Conservation (phyloP, 2,888 invertebrate species). For the Scaeva pyrastri region DNA sequence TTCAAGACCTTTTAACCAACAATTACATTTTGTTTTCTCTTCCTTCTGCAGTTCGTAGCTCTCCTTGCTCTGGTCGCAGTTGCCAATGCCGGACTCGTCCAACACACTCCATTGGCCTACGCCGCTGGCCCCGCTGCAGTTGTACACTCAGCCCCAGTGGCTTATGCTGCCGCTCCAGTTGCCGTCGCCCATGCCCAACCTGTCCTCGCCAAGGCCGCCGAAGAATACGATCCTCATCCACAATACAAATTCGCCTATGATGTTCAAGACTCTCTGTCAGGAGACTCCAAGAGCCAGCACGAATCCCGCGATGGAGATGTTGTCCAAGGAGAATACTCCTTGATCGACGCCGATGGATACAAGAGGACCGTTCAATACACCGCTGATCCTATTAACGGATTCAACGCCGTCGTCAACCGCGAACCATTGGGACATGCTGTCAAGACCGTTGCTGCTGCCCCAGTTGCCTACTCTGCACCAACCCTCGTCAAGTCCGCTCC, state of each 20-base stretch:
- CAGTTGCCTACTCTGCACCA: constrained; percentile 65
- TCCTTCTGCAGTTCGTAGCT: constrained; percentile 79
- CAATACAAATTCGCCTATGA: constrained; percentile 83
- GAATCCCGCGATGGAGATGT: constrained; percentile 85
- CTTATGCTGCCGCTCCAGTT: constrained; percentile 75
- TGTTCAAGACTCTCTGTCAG: constrained; percentile 84
- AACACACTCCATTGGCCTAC: constrained; percentile 54
- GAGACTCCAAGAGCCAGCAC: constrained; percentile 84
- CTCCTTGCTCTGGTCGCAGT: constrained; percentile 81
- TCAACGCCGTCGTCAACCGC: constrained; percentile 85
- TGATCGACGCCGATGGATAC: constrained; percentile 85
- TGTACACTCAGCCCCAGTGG: constrained; percentile 77
- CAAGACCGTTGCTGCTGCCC: constrained; percentile 71
- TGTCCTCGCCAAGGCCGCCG: constrained; percentile 78
- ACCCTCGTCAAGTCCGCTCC: constrained; percentile 35
- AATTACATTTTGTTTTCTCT: constrained; percentile 30
- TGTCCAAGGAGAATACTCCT: constrained; percentile 84
- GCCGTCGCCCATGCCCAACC: constrained; percentile 81
- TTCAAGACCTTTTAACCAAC: constrained; percentile 32
- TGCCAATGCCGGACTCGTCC: constrained; percentile 79
- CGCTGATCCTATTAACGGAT: constrained; percentile 84
- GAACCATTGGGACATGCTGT: constrained; percentile 80
- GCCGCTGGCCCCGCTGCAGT: constrained; percentile 45
- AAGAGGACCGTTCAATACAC: constrained; percentile 85
- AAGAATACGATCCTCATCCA: constrained; percentile 79